phyloP scores from a whole-genome alignment of 2,888 invertebrate species.

The Cheilosia soror region DNA sequence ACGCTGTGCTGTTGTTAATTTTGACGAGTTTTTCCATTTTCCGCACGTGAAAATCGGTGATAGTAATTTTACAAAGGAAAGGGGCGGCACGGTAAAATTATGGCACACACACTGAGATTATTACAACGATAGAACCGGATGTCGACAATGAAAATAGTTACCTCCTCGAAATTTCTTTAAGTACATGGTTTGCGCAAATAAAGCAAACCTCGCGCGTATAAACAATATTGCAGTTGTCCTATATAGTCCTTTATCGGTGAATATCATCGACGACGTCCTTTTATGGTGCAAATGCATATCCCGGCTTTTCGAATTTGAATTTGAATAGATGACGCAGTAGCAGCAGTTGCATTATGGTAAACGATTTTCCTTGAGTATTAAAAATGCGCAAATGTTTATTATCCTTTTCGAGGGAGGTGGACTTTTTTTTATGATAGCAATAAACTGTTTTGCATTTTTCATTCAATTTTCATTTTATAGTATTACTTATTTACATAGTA shows the following conservation, averaged over 20 bases:
- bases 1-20: slow-evolving; percentile 58
- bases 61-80: slow-evolving; percentile 43
- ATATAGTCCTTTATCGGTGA: background rate
- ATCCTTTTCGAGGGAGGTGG: slow-evolving; percentile 42
- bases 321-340: slow-evolving; percentile 50
- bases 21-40: slow-evolving; percentile 34
- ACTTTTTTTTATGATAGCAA: slow-evolving; percentile 63
- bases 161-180: slow-evolving; percentile 57
- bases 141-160: slow-evolving; percentile 68
- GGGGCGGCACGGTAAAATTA: slow-evolving; percentile 28
- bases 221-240: slow-evolving; percentile 55
- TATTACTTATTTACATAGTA: slow-evolving; percentile 34
- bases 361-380: slow-evolving; percentile 58
- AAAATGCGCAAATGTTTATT: slow-evolving; percentile 59
- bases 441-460: slow-evolving; percentile 69
- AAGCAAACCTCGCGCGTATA: slow-evolving; percentile 31
- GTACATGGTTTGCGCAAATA: slow-evolving; percentile 52
- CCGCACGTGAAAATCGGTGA: slow-evolving; percentile 46
- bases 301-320: slow-evolving; percentile 50
- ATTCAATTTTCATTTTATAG: slow-evolving; percentile 64
- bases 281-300: slow-evolving; percentile 60
- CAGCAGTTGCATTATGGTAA: slow-evolving; percentile 36
- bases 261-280: slow-evolving; percentile 15
- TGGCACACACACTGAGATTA: background rate
- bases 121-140: slow-evolving; percentile 63